Base-by-base conservation (phyloP, 2,888 invertebrate genomes). In the Steinernema hermaphroditum region DNA sequence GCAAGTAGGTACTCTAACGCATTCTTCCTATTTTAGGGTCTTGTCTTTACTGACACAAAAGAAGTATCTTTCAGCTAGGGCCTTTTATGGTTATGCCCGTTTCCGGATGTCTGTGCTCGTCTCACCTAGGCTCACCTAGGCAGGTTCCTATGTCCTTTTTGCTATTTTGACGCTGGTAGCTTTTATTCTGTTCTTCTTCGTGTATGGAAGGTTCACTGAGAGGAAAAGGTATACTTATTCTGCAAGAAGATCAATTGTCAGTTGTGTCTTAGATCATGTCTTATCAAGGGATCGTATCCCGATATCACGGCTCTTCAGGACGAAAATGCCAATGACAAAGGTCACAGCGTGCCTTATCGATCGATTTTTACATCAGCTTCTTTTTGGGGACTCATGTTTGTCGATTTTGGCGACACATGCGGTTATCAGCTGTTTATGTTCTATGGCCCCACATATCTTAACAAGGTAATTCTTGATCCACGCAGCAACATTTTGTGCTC, bases 41-140 rank as follows among this genome's bases (percentile, higher is more conserved):
- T 9, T 41, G 8, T 41, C 43, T 41, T 46, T 4, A 6, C 16
- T 46, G 46, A 6, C n/a, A 50, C 2, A 50, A 2, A 22, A n/a
- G n/a, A 50, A 19, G 2, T 2, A 12, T 22, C 22, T n/a, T 22
- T 50, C 50, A 50, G 29, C 62, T 62, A 4, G 62, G 62, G 8
- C 62, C 62, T 16, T 32, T 22, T 27, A 29, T 62, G 16, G 27
- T 62, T 16, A 62, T 62, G 62, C 62, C 62, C 14, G 27, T 62
- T 32, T 29, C 62, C 6, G 62, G 62, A 14, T 27, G 22, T 32
- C 32, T 62, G 2, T 62, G 62, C 32, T 29, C 62, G 4, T 62
- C 62, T 32, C 27, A 22, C 2, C 16, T 62, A 1, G 62, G 62
- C 19, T 62, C n/a, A n/a, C n/a, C n/a, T n/a, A 32, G 62, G 32